Evolutionary conservation across 2,797 vertebrate species (phyloP).

Genomic region (Zenarchopterus dispar): DNA sequence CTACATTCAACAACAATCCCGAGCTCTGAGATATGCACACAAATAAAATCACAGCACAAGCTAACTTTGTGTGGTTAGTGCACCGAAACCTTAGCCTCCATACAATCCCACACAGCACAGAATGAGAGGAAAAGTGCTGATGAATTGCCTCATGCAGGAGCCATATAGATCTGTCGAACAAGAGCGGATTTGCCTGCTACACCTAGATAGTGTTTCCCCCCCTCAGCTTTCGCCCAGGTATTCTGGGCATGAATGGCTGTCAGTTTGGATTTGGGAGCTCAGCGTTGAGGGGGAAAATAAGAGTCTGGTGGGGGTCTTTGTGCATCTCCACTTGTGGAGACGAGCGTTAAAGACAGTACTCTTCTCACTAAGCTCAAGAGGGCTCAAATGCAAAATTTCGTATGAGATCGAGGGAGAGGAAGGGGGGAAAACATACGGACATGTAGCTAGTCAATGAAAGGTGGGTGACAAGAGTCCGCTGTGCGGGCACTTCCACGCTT

Average conservation of each 20-base stretch:
- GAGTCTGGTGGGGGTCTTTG: constrained; percentile 81
- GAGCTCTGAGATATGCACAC: constrained; percentile 64
- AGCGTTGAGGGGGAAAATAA: constrained; percentile 76
- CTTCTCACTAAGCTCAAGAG: constrained; percentile 52
- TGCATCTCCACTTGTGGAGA: constrained; percentile 78
- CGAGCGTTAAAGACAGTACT: constrained; percentile 59
- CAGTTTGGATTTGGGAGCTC: constrained; percentile 85
- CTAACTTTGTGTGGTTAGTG: constrained; percentile 60
- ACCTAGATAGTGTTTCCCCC: constrained; percentile 78
- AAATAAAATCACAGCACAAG: constrained; percentile 75
- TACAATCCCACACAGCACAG: constrained; percentile 45
- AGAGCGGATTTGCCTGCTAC: constrained; percentile 83
- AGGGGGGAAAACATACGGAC: constrained; percentile 46
- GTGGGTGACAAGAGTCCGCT: constrained; percentile 20
- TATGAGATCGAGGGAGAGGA: constrained; percentile 27
- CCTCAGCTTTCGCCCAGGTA: constrained; percentile 79
- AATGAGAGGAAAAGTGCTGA: constrained; percentile 73
- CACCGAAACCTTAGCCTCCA: constrained; percentile 49
- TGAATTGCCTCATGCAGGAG: constrained; percentile 67
- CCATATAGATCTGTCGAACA: constrained; percentile 71
- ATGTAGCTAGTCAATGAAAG: constrained; percentile 25
- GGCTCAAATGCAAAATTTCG: constrained; percentile 44
- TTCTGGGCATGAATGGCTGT: constrained; percentile 84
- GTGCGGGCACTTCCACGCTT: constrained; percentile 38
- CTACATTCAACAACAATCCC: constrained; percentile 65